Base-by-base conservation (phyloP, 2,113 vertebrate genomes). In the Numida meleagris region DNA sequence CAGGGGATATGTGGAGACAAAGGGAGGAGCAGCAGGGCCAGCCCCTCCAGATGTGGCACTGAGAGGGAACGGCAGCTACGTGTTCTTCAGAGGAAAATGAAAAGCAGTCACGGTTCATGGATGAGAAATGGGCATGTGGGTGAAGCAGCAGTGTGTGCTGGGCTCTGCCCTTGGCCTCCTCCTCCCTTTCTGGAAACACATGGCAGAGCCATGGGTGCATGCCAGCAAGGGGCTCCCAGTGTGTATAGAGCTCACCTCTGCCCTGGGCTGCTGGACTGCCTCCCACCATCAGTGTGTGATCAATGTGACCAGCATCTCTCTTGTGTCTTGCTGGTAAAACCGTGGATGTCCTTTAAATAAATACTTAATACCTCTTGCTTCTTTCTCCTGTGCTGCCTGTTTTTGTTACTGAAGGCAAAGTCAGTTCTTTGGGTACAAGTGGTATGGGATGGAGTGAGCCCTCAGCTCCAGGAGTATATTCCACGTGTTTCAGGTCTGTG, bases 321-420 rank as follows among this genome's bases (percentile, higher is more conserved):
- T 68, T 0, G 0, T 50, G 29, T 89, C 3, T 10, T n/a, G 24
- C 13, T 75, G 58, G 90, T 86, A 90, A 83, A 93, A 45, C 14
- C 9, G 14, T 19, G 83, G 77, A 34, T 75, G 43, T 88, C 73
- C 36, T 92, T 75, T 53, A 92, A 94, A 93, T 95, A 91, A 96
- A 93, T 75, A 86, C 86, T 74, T 81, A 83, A 70, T 86, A 34
- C n/a, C 3, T 68, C 83, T 80, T 34, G 63, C 77, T 95, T 73
- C 53, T 81, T 57, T 61, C 38, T 90, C 10, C 2, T 1, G 18
- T 78, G 43, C 43, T 83, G 23, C 71, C 93, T 95, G 46, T 78
- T 83, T 90, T 91, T 11, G 10, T 86, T 90, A 58, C 29, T 48
- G 82, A 86, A 67, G 66, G 48, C 55, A 40, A 95, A 61, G 68